Conservation (phyloP, 2,113 vertebrate species). For the Mystacornis crossleyi region DNA sequence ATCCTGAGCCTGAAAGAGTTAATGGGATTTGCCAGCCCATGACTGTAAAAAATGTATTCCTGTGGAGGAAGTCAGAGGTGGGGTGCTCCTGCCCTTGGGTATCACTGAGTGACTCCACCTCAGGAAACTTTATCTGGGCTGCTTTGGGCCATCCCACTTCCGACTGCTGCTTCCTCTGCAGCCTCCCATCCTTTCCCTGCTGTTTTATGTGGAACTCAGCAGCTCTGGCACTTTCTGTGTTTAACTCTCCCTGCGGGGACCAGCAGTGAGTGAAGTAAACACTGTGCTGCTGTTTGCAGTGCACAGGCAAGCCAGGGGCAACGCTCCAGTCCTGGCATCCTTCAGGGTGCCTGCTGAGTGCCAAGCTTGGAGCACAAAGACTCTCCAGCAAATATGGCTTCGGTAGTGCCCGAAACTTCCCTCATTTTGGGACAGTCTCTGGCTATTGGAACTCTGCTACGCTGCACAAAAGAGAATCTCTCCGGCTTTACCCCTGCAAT, state of each 20-base stretch:
- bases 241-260: background rate
- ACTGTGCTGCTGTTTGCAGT: background rate
- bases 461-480: background rate
- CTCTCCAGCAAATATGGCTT: background rate
- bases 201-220: conserved; percentile 38
- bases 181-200: conserved; percentile 60
- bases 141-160: conserved; percentile 2
- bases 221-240: background rate
- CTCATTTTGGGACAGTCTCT: background rate
- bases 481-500: background rate
- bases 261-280: background rate
- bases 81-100: background rate
- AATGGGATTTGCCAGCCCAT: background rate
- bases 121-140: conserved; percentile 48
- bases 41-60: background rate
- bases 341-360: background rate
- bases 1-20: background rate
- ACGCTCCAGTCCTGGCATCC: background rate
- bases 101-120: background rate
- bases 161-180: background rate
- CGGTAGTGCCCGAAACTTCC: background rate
- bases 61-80: conserved; percentile 20
- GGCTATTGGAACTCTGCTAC: background rate
- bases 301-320: background rate
- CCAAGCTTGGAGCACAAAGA: background rate